Base-by-base conservation (phyloP, 2,888 invertebrate genomes). In the Callimorpha dominula region DNA sequence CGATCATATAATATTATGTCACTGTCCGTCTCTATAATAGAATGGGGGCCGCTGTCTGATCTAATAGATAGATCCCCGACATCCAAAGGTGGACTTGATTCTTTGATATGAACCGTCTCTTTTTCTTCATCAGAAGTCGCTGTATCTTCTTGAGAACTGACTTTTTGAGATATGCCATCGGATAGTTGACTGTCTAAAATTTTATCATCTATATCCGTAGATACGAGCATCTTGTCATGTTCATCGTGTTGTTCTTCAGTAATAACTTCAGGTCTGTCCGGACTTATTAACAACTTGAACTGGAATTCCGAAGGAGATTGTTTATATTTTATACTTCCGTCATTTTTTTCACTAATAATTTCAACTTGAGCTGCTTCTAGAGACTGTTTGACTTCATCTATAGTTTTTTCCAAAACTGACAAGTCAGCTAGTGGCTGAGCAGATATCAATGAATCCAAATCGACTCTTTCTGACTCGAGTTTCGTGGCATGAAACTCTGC, bases 231-330 rank as follows among this genome's bases (percentile, higher is more conserved):
- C 84, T 92, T 94, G 6, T 89, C 90, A 31, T 95, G 92, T 63
- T 96, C 94, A 70, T 94, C 93, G 79, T 95, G 94, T 42, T 96
- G 94, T 87, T 97, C 96, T 88, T 96, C 96, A 62, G 95, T 96
- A 65, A 96, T 96, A 31, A 96, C 96, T 90, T 96, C 96, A 31
- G 96, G 96, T 80, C 92, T 90, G 50, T 96, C 96, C 3, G 96
- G 96, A 78, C 96, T 96, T 54, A 96, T 94, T 52, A 97, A 89
- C 42, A 97, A 91, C 89, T 97, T 97, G 72, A 97, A 97, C 86
- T 97, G 97, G 85, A 97, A 97, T 88, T 97, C 97, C 2, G 97
- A 97, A 6, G 97, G 97, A 0, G 97, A 97, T 81, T 97, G 97
- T 84, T 97, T 97, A 80, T 97, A 97, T 86, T 96, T 97, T 68